phyloP scores from a whole-genome alignment of 2,888 invertebrate species.

The Cephalotes varians region DNA sequence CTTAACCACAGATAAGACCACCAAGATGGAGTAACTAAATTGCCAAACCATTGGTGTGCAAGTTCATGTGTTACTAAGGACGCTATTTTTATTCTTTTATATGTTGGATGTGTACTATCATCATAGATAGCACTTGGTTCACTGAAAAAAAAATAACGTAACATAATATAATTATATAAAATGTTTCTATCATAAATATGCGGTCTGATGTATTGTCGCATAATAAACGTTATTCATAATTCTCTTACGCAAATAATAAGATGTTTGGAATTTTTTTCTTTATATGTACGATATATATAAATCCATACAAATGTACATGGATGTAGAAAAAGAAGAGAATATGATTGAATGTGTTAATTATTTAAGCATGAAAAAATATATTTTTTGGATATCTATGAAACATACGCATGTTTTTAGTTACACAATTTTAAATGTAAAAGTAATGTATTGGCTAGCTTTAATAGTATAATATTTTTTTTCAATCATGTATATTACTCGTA shows the following conservation, averaged over 20 bases:
- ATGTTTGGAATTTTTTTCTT: neutral
- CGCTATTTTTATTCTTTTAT: neutral
- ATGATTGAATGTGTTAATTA: too few species aligned
- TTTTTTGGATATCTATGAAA: neutral
- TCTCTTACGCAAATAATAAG: neutral
- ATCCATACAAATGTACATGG: neutral
- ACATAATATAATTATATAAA: neutral
- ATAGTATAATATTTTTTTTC: neutral
- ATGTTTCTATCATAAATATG: neutral
- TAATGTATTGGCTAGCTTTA: neutral
- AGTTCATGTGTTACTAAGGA: neutral
- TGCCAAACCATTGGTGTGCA: constrained; percentile 29
- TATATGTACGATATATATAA: too few species aligned
- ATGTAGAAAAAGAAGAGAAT: too few species aligned
- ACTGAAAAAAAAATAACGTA: neutral
- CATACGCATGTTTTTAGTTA: neutral
- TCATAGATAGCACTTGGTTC: neutral
- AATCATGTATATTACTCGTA: constrained; percentile 18
- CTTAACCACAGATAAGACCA: constrained; percentile 31
- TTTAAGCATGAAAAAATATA: neutral
- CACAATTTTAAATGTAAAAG: neutral
- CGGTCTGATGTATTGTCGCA: neutral
- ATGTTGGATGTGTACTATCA: neutral
- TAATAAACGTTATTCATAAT: neutral
- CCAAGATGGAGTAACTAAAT: constrained; percentile 30